A percentile compares a stretch with the other conserved stretches of the same genome.
Conservation (phyloP, 2,113 vertebrate species). For the Eleginops maclovinus region DNA sequence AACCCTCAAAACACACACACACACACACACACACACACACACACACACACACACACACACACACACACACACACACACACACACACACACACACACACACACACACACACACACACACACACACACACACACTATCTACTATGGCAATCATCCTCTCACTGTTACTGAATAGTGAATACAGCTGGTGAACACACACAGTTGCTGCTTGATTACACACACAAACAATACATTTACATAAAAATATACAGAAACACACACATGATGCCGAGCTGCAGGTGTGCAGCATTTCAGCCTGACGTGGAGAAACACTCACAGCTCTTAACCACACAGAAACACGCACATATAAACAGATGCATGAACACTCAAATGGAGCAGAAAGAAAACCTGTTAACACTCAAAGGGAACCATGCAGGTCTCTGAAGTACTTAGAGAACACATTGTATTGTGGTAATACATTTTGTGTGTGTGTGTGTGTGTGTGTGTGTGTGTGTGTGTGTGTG, state of each 20-base stretch:
- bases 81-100: slow-evolving; percentile 35
- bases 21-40: slow-evolving; percentile 31
- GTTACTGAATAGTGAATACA: slow-evolving; percentile 20
- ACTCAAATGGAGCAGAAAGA: slow-evolving; percentile 43
- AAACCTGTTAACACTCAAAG: slow-evolving; percentile 63
- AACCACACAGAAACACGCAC: slow-evolving; percentile 21
- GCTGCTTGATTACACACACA: slow-evolving; percentile 44
- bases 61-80: slow-evolving; percentile 1
- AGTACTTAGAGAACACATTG: slow-evolving; percentile 40
- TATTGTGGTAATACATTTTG: slow-evolving; percentile 16
- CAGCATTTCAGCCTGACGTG: slow-evolving; percentile 28
- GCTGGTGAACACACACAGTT: slow-evolving; percentile 27
- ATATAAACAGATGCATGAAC: slow-evolving; percentile 8
- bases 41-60: slow-evolving; percentile 5
- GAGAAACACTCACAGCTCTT: slow-evolving; percentile 19
- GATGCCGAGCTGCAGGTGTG: slow-evolving; percentile 44
- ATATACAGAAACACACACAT: slow-evolving; percentile 47
- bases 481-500: background rate
- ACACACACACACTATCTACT: background rate
- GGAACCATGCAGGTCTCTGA: slow-evolving; percentile 45
- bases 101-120: slow-evolving; percentile 5
- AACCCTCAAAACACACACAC: slow-evolving; percentile 44
- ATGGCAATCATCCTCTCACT: slow-evolving; percentile 9
- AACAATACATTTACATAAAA: slow-evolving; percentile 34
- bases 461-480: background rate